phyloP scores from a whole-genome alignment of 2,113 vertebrate genomes.

The Xenopus borealis region DNA sequence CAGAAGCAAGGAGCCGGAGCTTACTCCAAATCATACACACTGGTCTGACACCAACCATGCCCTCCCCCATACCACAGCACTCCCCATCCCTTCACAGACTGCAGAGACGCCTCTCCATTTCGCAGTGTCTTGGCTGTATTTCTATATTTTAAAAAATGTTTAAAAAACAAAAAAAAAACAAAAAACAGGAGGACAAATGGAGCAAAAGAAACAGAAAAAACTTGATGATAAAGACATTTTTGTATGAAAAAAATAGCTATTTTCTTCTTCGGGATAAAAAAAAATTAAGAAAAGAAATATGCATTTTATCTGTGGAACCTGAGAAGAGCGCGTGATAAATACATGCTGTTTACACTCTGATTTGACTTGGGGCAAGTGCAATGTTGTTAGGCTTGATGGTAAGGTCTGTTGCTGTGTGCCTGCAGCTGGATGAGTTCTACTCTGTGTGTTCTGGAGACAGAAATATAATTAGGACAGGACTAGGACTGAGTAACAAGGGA shows the following conservation, averaged over 20 bases:
- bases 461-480: no score
- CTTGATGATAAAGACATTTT: slow-evolving; percentile 95
- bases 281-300: slow-evolving; percentile 38
- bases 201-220: slow-evolving; percentile 51
- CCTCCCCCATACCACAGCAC: slow-evolving; percentile 4
- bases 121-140: slow-evolving; percentile 62
- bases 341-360: slow-evolving; percentile 1
- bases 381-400: background rate
- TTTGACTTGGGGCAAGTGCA: background rate
- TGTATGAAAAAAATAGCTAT: slow-evolving; percentile 98
- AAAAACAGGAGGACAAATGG: slow-evolving; percentile 35
- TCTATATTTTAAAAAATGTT: slow-evolving; percentile 77
- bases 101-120: slow-evolving; percentile 44
- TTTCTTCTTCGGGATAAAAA: slow-evolving; percentile 90
- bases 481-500: no score
- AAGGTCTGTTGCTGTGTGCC: background rate
- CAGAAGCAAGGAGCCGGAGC: slow-evolving; percentile 92
- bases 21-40: slow-evolving; percentile 97
- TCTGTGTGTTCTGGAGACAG: background rate
- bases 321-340: slow-evolving; percentile 5
- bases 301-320: slow-evolving; percentile 35
- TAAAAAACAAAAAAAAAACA: slow-evolving; percentile 58
- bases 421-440: background rate
- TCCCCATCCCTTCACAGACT: slow-evolving; percentile 34
- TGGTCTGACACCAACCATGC: slow-evolving; percentile 75